These are phyloP conservation scores for Pseudomyrmex cubaensis DNA, from an alignment of 1,140 invertebrate genomes.

Conservation along the genomic window DNA sequence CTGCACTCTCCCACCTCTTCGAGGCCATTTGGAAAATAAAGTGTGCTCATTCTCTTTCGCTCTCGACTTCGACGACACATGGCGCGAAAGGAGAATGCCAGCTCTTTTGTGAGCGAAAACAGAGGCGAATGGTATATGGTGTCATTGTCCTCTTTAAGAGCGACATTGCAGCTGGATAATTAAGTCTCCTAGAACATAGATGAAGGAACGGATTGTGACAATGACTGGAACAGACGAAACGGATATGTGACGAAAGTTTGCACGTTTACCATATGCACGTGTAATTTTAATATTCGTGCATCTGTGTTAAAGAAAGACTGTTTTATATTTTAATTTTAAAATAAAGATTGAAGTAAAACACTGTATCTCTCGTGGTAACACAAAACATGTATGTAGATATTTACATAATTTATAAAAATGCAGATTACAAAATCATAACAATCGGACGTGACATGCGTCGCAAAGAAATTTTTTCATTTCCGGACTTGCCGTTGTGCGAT, in stretches of 20 bases:
- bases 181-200: conserved; percentile 42
- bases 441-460: background rate
- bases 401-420: background rate
- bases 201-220: conserved; percentile 9
- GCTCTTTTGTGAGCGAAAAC: conserved; percentile 68
- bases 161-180: conserved; percentile 51
- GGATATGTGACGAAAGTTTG: background rate
- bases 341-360: too few species aligned
- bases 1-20: conserved; percentile 7
- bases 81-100: conserved; percentile 56
- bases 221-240: conserved; percentile 6
- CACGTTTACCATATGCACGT: background rate
- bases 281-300: background rate
- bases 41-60: conserved; percentile 58
- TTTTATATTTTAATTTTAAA: too few species aligned
- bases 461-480: conserved; percentile 54
- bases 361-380: too few species aligned
- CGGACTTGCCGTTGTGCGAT: conserved; percentile 23
- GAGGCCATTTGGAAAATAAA: conserved; percentile 70
- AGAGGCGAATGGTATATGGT: conserved; percentile 62
- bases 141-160: conserved; percentile 64
- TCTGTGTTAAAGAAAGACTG: too few species aligned
- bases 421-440: background rate
- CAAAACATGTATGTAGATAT: too few species aligned
- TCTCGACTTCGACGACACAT: conserved; percentile 64